phyloP scores from a whole-genome alignment of 1,140 invertebrate genomes.

The Phthorimaea operculella region DNA sequence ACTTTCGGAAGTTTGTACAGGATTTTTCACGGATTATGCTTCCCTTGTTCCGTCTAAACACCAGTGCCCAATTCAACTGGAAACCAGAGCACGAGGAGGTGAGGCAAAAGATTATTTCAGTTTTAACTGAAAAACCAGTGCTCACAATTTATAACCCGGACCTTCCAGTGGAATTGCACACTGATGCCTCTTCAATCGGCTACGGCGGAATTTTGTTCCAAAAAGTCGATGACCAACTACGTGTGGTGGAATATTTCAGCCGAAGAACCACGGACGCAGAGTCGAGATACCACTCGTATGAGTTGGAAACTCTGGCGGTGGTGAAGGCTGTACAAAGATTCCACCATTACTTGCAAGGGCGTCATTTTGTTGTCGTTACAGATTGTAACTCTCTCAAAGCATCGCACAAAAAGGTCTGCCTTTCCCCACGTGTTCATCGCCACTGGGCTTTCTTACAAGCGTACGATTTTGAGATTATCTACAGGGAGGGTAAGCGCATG shows the following conservation, averaged over 20 bases:
- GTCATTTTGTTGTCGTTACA: not conserved
- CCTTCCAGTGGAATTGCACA: not conserved
- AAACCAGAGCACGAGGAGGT: not conserved
- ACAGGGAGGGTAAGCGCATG: not conserved
- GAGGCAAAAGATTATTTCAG: not conserved
- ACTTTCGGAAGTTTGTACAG: not conserved
- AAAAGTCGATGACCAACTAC: not conserved
- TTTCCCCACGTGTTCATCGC: not conserved
- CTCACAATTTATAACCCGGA: not conserved
- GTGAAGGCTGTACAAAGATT: not conserved
- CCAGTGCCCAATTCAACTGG: not conserved
- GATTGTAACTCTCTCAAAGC: not conserved
- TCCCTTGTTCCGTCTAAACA: not conserved
- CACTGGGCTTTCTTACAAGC: not conserved
- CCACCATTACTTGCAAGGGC: not conserved
- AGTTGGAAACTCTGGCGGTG: conserved; percentile 2
- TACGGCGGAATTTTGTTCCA: not conserved
- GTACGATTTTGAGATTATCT: not conserved
- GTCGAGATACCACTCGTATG: conserved; percentile 2
- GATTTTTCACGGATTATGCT: not conserved
- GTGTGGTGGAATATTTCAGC: not conserved
- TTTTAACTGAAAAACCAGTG: not conserved
- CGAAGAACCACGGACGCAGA: not conserved
- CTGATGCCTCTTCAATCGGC: not conserved
- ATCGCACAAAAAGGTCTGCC: not conserved